Evolutionary conservation across 1,140 invertebrate species (phyloP).

Genomic region (Thaumatotibia leucotreta): DNA sequence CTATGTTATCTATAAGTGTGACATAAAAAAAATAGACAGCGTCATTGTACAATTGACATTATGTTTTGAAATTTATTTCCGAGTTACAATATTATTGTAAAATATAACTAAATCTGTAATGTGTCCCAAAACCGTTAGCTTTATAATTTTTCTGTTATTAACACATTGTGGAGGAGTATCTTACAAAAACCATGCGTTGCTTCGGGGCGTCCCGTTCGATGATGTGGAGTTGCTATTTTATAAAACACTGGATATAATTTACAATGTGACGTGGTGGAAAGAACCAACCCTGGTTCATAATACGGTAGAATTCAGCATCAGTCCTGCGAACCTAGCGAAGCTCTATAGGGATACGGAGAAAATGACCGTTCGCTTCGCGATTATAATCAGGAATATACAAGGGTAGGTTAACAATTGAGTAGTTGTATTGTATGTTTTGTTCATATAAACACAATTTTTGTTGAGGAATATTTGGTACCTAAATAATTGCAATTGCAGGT

Average conservation of each 20-base stretch:
- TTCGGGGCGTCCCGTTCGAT: slow-evolving; percentile 40
- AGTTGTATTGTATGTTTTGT: too few relatives aligned
- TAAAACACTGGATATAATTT: slow-evolving; percentile 32
- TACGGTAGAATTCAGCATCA: slow-evolving; percentile 44
- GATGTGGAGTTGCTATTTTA: slow-evolving; percentile 39
- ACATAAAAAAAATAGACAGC: neutral
- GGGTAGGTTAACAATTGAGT: slow-evolving; percentile 25
- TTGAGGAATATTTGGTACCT: too few relatives aligned
- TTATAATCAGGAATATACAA: slow-evolving; percentile 48
- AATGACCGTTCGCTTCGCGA: slow-evolving; percentile 37
- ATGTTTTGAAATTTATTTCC: neutral
- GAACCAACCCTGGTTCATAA: slow-evolving; percentile 30
- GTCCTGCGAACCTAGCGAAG: slow-evolving; percentile 29
- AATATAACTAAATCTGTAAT: neutral
- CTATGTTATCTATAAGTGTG: too few relatives aligned
- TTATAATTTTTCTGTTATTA: neutral
- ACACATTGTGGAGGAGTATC: slow-evolving; percentile 22
- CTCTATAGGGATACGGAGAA: slow-evolving; percentile 31
- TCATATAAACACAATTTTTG: too few relatives aligned
- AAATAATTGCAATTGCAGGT: too few relatives aligned
- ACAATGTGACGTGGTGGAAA: slow-evolving; percentile 48
- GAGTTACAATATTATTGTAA: neutral
- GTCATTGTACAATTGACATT: neutral
- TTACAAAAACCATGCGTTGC: slow-evolving; percentile 48
- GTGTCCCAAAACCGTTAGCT: neutral